phyloP scores from a whole-genome alignment of 2,888 invertebrate species.

The Conomelus anceps region DNA sequence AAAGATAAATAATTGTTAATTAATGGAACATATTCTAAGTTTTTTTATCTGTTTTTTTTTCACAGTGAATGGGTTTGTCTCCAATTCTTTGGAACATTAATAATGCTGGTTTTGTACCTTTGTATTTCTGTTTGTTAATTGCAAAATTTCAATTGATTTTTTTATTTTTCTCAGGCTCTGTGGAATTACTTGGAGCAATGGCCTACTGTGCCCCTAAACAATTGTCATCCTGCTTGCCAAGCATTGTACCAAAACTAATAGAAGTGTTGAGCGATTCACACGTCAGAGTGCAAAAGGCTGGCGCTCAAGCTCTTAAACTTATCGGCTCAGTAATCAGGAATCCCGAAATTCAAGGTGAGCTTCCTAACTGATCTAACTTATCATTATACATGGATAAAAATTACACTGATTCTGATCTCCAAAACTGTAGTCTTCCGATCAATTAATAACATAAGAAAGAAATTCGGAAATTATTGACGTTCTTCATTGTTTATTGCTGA shows the following conservation, averaged over 20 bases:
- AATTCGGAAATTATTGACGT: no score
- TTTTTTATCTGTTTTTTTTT: no score
- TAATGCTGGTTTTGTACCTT: background rate
- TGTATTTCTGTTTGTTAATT: background rate
- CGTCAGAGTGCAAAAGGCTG: slow-evolving; percentile 93
- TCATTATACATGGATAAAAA: no score
- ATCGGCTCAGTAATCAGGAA: slow-evolving; percentile 97
- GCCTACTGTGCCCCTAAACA: slow-evolving; percentile 99
- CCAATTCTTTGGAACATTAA: no score
- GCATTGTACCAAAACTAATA: slow-evolving; percentile 95
- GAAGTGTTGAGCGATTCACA: slow-evolving; percentile 97
- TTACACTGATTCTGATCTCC: no score
- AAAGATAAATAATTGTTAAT: no score
- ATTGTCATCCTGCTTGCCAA: slow-evolving; percentile 93
- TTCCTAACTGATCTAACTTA: background rate
- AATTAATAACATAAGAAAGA: no score
- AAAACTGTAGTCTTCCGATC: no score
- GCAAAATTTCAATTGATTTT: background rate
- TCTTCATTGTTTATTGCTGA: no score
- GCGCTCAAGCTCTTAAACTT: slow-evolving; percentile 87
- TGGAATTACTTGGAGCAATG: slow-evolving; percentile 95
- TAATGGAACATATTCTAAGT: no score
- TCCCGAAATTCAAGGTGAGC: slow-evolving; percentile 85
- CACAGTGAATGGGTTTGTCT: no score
- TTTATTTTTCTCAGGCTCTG: slow-evolving; percentile 59